Evolutionary conservation across 1,140 invertebrate species (phyloP).

Genomic region (Antheraea pernyi): DNA sequence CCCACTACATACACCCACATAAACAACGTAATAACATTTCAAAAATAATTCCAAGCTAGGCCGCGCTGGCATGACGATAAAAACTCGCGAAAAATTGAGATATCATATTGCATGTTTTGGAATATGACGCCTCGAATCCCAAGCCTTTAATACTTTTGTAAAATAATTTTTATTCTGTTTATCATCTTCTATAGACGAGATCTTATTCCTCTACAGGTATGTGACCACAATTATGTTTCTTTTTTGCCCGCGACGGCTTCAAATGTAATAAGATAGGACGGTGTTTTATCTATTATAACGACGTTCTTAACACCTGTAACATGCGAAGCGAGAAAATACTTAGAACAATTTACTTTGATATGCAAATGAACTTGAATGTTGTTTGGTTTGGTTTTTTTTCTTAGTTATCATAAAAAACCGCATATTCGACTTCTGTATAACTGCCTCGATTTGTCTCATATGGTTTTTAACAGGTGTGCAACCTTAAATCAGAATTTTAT

Average conservation of each 20-base stretch:
- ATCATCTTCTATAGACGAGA: constrained; percentile 38
- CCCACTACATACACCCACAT: too few species aligned
- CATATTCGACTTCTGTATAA: background rate
- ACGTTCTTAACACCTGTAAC: constrained; percentile 35
- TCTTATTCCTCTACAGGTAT: constrained; percentile 45
- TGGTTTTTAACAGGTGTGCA: background rate
- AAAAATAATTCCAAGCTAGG: constrained; percentile 24
- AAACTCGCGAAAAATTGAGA: constrained; percentile 53
- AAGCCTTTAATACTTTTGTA: constrained; percentile 38
- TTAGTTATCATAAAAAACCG: background rate
- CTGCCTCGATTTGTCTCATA: background rate
- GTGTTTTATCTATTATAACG: constrained; percentile 19
- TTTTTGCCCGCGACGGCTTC: constrained; percentile 23
- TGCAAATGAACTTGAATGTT: constrained; percentile 18
- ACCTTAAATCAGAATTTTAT: background rate
- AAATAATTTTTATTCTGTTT: constrained; percentile 51
- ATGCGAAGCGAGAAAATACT: constrained; percentile 11
- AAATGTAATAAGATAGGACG: constrained; percentile 26
- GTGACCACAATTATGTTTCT: constrained; percentile 37
- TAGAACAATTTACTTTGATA: constrained; percentile 27
- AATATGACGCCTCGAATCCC: constrained; percentile 51
- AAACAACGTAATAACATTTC: background rate
- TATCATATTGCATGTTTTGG: constrained; percentile 68
- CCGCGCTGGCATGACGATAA: constrained; percentile 34
- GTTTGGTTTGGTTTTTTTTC: background rate